phyloP scores from a whole-genome alignment of 2,888 invertebrate genomes.

The Acleris sparsana region DNA sequence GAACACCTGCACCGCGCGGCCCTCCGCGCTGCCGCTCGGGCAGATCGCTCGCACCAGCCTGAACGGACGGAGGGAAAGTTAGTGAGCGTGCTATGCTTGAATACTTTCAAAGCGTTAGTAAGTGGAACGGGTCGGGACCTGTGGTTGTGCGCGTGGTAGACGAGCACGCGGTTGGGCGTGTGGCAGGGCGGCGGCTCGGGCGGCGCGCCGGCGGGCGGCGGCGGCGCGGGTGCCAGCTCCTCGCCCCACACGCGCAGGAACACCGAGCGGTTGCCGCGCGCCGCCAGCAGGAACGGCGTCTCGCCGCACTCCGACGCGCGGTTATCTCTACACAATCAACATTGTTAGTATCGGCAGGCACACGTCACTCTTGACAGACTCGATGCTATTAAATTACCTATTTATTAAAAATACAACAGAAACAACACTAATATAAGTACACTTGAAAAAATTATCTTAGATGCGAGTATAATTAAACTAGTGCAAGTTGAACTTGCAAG shows the following conservation, averaged over 20 bases:
- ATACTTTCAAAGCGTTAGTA: too few species aligned
- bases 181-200: conserved; percentile 87
- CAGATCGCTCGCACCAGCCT: conserved; percentile 87
- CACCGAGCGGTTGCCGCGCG: conserved; percentile 90
- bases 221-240: conserved; percentile 87
- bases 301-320: conserved; percentile 86
- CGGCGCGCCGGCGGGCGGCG: conserved; percentile 82
- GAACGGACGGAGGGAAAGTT: conserved; percentile 1
- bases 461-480: too few species aligned
- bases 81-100: too few species aligned
- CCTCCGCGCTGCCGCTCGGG: conserved; percentile 87
- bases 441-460: too few species aligned
- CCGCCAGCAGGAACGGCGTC: conserved; percentile 91
- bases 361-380: neutral
- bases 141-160: conserved; percentile 89
- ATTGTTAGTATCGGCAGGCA: neutral
- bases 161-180: conserved; percentile 90
- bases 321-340: conserved; percentile 44
- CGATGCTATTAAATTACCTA: too few species aligned
- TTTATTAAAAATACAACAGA: too few species aligned
- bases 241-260: conserved; percentile 93
- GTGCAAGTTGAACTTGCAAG: too few species aligned
- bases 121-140: conserved; percentile 45
- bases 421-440: too few species aligned
- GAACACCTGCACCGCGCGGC: conserved; percentile 89